These are phyloP conservation scores for Malacoctenus gilli DNA, from an alignment of 2,797 vertebrate species.

Conservation along the genomic window DNA sequence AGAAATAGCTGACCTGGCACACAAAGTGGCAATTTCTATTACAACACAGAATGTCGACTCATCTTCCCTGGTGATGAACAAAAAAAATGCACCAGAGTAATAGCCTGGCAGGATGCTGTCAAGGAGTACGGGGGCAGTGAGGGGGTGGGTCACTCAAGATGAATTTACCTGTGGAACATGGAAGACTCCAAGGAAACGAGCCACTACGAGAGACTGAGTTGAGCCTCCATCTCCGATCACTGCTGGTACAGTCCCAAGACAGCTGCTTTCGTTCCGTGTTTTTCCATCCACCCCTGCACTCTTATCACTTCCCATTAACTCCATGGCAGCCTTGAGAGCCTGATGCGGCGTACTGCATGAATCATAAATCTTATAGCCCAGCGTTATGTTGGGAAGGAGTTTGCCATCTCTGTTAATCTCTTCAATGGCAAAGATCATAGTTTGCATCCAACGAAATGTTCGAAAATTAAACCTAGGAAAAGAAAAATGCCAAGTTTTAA, in stretches of 20 bases:
- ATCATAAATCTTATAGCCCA: slow-evolving; percentile 84
- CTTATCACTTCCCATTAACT: slow-evolving; percentile 69
- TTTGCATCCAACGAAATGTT: slow-evolving; percentile 86
- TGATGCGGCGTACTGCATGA: slow-evolving; percentile 81
- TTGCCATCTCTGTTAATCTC: slow-evolving; percentile 78
- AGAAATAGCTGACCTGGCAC: slow-evolving; percentile 84
- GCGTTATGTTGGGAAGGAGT: slow-evolving; percentile 78
- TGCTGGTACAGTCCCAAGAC: slow-evolving; percentile 65
- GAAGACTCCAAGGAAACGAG: slow-evolving; percentile 81
- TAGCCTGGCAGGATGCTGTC: neutral
- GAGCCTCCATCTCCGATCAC: slow-evolving; percentile 86
- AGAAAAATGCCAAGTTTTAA: neutral
- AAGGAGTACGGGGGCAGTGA: too few relatives aligned
- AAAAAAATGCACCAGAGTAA: neutral
- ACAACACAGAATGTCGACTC: too few relatives aligned
- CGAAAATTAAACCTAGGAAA: slow-evolving; percentile 81
- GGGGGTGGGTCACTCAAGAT: too few relatives aligned
- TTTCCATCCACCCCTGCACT: slow-evolving; percentile 8
- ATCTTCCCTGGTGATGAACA: neutral
- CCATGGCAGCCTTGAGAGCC: slow-evolving; percentile 77
- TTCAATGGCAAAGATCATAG: slow-evolving; percentile 85
- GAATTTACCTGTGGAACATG: slow-evolving; percentile 78
- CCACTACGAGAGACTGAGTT: slow-evolving; percentile 82
- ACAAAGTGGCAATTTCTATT: too few relatives aligned
- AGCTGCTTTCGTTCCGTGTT: slow-evolving; percentile 36